Evolutionary conservation across 2,888 invertebrate genomes (phyloP).

Genomic region (Thymelicus sylvestris): DNA sequence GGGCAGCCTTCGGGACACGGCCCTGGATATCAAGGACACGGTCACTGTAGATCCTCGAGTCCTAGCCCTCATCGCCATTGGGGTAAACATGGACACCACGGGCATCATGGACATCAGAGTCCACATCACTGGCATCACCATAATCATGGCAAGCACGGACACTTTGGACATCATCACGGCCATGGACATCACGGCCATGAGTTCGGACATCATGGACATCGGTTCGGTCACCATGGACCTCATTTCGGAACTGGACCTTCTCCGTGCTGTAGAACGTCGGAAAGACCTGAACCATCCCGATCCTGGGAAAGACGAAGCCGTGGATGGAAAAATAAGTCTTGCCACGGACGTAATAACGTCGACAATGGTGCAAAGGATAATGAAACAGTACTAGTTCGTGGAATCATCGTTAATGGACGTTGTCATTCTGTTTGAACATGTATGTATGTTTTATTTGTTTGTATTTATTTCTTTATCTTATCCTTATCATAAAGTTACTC

Average conservation of each 20-base stretch:
- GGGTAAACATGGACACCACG: constrained; percentile 15
- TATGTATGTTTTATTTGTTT: constrained; percentile 10
- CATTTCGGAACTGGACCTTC: background rate
- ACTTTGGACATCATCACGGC: constrained; percentile 20
- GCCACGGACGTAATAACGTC: constrained; percentile 12
- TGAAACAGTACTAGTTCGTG: constrained; percentile 26
- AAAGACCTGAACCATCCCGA: background rate
- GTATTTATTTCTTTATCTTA: constrained; percentile 4
- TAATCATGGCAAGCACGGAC: constrained; percentile 4
- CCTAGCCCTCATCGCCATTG: constrained; percentile 15
- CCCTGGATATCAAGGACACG: constrained; percentile 6
- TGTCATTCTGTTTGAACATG: constrained; percentile 26
- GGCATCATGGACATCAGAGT: constrained; percentile 5
- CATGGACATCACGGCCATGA: constrained; percentile 17
- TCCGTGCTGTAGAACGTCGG: background rate
- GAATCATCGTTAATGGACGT: constrained; percentile 20
- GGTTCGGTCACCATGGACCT: background rate
- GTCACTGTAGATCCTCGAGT: constrained; percentile 30
- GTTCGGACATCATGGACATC: constrained; percentile 21
- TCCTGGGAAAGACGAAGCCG: background rate
- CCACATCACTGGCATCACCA: background rate
- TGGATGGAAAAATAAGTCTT: constrained; percentile 15
- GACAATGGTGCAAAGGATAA: constrained; percentile 1
- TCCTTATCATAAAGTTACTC: background rate
- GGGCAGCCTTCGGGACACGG: background rate